Conservation (phyloP, 2,113 vertebrate genomes). For the Scalopus aquaticus region DNA sequence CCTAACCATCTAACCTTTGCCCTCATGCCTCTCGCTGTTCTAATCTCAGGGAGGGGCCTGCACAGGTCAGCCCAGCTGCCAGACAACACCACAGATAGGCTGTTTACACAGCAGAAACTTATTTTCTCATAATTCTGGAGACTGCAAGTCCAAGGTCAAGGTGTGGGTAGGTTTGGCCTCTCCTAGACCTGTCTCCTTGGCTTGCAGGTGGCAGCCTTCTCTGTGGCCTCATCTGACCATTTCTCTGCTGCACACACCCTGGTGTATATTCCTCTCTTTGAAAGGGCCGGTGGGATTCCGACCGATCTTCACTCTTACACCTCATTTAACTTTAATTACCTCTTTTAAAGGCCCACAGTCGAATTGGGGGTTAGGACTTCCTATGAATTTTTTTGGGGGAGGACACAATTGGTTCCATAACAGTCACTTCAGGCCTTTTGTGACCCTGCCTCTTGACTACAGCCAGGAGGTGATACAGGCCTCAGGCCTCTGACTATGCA, state of each 20-base stretch:
- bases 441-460: not conserved
- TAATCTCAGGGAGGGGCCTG: not conserved
- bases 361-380: not conserved
- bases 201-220: not conserved
- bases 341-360: not conserved
- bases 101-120: not conserved
- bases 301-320: not conserved
- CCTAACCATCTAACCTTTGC: not conserved
- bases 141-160: not conserved
- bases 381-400: not conserved
- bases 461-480: not conserved
- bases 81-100: not conserved
- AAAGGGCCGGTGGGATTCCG: not conserved
- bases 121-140: not conserved
- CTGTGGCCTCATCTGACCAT: not conserved
- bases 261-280: not conserved
- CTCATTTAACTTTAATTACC: not conserved
- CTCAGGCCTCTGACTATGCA: not conserved
- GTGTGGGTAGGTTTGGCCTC: not conserved
- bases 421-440: not conserved
- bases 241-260: rapidly evolving
- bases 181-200: not conserved
- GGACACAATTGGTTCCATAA: not conserved
- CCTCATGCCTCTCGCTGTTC: not conserved
- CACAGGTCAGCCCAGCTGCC: not conserved